Base-by-base conservation (phyloP, 1,140 invertebrate species). In the Dysdera silvatica region DNA sequence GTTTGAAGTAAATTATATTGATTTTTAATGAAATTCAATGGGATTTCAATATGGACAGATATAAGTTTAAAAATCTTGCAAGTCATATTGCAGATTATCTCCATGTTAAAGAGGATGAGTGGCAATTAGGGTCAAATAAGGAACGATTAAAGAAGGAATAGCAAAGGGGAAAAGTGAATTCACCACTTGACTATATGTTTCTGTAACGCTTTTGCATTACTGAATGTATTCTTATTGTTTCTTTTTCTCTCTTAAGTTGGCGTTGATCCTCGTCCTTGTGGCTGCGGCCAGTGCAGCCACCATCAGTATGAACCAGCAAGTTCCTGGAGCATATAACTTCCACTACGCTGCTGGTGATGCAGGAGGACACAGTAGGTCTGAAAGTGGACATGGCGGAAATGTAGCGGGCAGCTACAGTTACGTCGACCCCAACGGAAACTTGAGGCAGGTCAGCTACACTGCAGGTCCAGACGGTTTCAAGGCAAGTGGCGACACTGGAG, bases 391-490 rank as follows among this genome's bases (percentile, higher is more conserved):
- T 26, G 76, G 84, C 63, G 88, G 88, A 20, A 86, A 88, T 71
- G 86, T 91, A 43, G 87, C 87, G 73, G 88, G 88, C 47, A 89
- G 87, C 33, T 91, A 89, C 75, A 88, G 88, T 55, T 91, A 87
- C 75, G 78, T 90, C 31, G 87, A 91, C 71, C 82, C 84, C 41
- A 81, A 83, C 67, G 89, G 88, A 6, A 83, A 88, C 75, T 82
- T 89, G 48, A 89, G 91, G 77, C 80, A 86, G 43, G 86, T 90
- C n/a, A 87, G 87, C 4, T 92, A 91, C 74, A 86, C 86, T 8
- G 88, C 88, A 4, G 83, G 64, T 51, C 56, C 80, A 69, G 85
- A 88, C 70, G 68, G 68, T 47, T 69, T 35, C 56, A 33, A 60
- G 31, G 51, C 68, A 4, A 26, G 26, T 41, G 68, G 68, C n/a